These are phyloP conservation scores for Phylloscopus collybita DNA, from an alignment of 2,797 vertebrate species.

Conservation along the genomic window DNA sequence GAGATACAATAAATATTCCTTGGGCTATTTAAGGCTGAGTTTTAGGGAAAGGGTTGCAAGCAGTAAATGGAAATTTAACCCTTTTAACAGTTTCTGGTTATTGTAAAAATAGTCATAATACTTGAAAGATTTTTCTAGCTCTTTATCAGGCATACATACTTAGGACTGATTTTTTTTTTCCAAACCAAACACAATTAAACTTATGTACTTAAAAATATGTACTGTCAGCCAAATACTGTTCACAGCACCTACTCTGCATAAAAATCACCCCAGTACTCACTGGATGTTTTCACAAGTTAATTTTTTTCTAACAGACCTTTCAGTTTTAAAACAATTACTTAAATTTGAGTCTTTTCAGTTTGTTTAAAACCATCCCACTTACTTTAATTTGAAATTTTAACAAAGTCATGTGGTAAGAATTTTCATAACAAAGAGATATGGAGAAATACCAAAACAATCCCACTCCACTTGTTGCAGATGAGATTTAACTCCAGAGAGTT, in stretches of 20 bases:
- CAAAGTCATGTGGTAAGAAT: fast-evolving
- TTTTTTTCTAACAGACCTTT: neutral
- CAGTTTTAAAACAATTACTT: neutral
- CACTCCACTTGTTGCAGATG: neutral
- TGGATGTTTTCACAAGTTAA: neutral
- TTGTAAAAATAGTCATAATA: conserved; percentile 59
- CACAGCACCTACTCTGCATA: neutral
- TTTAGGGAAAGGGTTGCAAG: conserved; percentile 39
- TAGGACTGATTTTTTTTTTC: neutral
- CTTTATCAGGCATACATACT: conserved; percentile 26
- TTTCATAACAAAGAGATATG: neutral
- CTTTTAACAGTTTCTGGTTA: conserved; percentile 69
- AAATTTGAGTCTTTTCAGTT: neutral
- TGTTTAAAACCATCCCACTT: neutral
- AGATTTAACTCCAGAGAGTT: neutral
- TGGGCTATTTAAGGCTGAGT: conserved; percentile 65
- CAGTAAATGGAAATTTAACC: conserved; percentile 68
- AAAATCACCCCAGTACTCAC: neutral
- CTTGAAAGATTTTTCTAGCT: conserved; percentile 44
- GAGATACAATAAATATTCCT: conserved; percentile 81
- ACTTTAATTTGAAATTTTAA: neutral
- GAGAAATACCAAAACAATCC: neutral
- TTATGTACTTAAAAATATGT: neutral
- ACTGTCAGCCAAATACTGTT: neutral
- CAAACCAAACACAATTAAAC: neutral